These are phyloP conservation scores for Agrochola macilenta DNA, from an alignment of 2,888 invertebrate genomes.

Conservation along the genomic window DNA sequence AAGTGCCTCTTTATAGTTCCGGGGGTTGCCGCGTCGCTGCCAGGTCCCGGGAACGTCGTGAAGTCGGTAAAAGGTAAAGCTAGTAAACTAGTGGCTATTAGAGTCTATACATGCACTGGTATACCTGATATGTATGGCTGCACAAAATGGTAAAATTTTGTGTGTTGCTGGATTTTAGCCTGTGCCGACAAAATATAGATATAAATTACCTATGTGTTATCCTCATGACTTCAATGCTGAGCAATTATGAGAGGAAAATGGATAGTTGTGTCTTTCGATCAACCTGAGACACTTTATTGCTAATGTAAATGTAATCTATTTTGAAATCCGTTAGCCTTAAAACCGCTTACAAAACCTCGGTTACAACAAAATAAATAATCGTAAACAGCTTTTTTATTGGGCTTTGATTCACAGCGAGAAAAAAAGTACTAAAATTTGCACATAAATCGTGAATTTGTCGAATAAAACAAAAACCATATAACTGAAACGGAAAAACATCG, in stretches of 20 bases:
- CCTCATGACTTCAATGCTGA: background rate
- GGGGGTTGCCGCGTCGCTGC: conserved; percentile 2
- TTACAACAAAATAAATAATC: conserved; percentile 41
- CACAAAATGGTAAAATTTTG: background rate
- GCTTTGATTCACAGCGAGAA: conserved; percentile 44
- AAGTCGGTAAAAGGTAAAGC: conserved; percentile 24
- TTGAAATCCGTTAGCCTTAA: background rate
- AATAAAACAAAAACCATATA: conserved; percentile 65
- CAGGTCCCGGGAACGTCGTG: conserved; percentile 9
- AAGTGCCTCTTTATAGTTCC: conserved; percentile 42
- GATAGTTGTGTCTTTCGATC: background rate
- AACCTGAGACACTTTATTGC: background rate
- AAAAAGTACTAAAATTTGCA: conserved; percentile 54
- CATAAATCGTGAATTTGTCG: conserved; percentile 61
- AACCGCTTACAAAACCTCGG: background rate
- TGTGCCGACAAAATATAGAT: background rate
- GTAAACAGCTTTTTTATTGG: conserved; percentile 50
- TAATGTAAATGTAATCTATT: background rate
- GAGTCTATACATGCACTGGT: background rate
- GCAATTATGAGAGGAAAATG: background rate
- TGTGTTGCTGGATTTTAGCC: background rate
- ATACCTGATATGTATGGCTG: background rate
- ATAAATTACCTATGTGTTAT: background rate
- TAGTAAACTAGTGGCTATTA: conserved; percentile 20
- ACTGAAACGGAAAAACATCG: conserved; percentile 62